Base-by-base conservation (phyloP, 2,113 vertebrate genomes). In the Piaya cayana region DNA sequence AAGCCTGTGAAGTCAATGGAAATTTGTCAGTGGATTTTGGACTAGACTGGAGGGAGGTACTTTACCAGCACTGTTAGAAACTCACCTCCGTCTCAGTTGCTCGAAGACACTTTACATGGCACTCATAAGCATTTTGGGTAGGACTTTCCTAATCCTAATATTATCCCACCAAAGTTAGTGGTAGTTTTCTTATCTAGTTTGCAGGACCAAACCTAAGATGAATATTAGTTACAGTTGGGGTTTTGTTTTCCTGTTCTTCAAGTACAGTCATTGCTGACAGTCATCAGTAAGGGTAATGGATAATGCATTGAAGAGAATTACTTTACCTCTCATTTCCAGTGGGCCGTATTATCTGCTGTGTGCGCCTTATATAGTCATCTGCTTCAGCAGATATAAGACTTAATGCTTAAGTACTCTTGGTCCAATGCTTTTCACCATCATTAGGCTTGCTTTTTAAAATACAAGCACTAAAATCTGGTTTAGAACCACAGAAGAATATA, bases 401-500 rank as follows among this genome's bases (percentile, higher is more conserved):
- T 64, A 64, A 47, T 47, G 50, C 23, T 60, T 45, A 34, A 59
- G 50, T 63, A 37, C 64, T 65, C 82, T 90, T 84, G 72, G 10
- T 75, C 75, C 27, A 71, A 53, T 22, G 42, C n/a, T 67, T 93
- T 82, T 92, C 79, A 59, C 32, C 37, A 69, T 76, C 82, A 75
- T 91, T 81, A 70, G 91, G 39, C 50, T 96, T 92, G 75, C 71
- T 91, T 88, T 65, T 91, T 60, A 84, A 97, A 97, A 92, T 76
- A 81, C 62, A 91, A 60, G 53, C 5, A 0, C 67, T 69, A 45
- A 93, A 90, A 74, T 7, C 30, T 97, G 82, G 62, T 81, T 92
- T 78, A 50, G 93, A 96, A 92, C 91, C 64, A 34, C 34, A 29
- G 34, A 83, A 94, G 39, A 92, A 43, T 59, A 20, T 67, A 68